Conservation (phyloP, 2,113 vertebrate genomes). For the Alosa alosa region DNA sequence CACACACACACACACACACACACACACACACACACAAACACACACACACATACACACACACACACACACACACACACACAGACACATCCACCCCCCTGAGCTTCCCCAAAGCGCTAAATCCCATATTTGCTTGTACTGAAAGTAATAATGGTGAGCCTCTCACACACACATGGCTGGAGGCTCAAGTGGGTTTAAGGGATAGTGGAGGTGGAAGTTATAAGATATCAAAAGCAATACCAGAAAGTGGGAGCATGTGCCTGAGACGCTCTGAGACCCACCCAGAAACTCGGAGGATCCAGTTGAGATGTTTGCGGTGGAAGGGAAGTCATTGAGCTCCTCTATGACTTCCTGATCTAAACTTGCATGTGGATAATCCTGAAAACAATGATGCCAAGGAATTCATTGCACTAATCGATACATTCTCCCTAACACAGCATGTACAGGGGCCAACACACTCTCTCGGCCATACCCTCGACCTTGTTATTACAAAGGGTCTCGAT, state of each 20-base stretch:
- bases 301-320: not conserved
- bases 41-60: too few species aligned
- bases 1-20: not conserved
- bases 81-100: not conserved
- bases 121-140: not conserved
- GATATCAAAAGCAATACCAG: not conserved
- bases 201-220: not conserved
- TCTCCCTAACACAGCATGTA: too few species aligned
- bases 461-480: too few species aligned
- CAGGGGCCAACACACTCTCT: too few species aligned
- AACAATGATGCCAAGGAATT: too few species aligned
- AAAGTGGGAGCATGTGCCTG: not conserved
- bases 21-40: not conserved
- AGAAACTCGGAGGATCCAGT: not conserved
- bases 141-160: slow-evolving; percentile 10
- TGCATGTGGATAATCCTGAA: too few species aligned
- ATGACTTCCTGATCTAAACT: too few species aligned
- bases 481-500: too few species aligned
- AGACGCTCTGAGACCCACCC: not conserved
- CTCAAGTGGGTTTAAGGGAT: not conserved
- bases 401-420: too few species aligned
- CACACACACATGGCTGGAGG: not conserved
- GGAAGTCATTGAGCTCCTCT: not conserved
- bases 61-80: too few species aligned
- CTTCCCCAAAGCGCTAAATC: not conserved